Evolutionary conservation across 2,888 invertebrate species (phyloP).

Genomic region (Campopleginae sp.): DNA sequence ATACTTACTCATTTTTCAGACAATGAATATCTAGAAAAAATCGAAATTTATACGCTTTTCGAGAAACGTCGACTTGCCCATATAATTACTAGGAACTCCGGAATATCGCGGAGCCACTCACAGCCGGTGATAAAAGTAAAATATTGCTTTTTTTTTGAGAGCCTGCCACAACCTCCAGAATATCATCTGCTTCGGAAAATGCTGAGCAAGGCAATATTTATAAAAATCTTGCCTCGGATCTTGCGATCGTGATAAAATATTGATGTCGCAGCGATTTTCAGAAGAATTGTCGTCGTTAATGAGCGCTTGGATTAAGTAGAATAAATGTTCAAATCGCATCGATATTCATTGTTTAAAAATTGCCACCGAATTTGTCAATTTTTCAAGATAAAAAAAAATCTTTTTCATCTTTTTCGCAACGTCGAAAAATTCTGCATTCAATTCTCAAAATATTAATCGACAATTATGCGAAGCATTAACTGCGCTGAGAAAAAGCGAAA

Average conservation of each 20-base stretch:
- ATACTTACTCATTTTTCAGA: neutral
- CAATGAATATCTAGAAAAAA: neutral
- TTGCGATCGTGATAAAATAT: neutral
- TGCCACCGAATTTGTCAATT: too few relatives aligned
- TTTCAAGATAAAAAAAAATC: too few relatives aligned
- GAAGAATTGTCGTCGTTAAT: neutral
- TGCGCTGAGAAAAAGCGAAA: too few relatives aligned
- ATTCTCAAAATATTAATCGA: too few relatives aligned
- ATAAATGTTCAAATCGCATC: neutral
- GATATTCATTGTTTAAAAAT: neutral
- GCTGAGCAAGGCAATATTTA: constrained; percentile 5
- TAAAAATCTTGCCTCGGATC: neutral
- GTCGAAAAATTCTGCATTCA: too few relatives aligned
- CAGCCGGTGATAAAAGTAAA: neutral
- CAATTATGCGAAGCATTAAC: neutral
- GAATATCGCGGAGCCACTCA: neutral
- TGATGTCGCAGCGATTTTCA: neutral
- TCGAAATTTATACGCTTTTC: neutral
- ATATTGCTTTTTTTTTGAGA: neutral
- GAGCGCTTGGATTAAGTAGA: neutral
- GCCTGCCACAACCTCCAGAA: neutral
- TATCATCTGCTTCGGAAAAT: constrained; percentile 11
- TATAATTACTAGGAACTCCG: neutral
- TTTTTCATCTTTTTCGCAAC: too few relatives aligned
- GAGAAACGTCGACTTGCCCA: neutral